Evolutionary conservation across 2,888 invertebrate genomes (phyloP).

Genomic region (Tenthredo distinguenda): DNA sequence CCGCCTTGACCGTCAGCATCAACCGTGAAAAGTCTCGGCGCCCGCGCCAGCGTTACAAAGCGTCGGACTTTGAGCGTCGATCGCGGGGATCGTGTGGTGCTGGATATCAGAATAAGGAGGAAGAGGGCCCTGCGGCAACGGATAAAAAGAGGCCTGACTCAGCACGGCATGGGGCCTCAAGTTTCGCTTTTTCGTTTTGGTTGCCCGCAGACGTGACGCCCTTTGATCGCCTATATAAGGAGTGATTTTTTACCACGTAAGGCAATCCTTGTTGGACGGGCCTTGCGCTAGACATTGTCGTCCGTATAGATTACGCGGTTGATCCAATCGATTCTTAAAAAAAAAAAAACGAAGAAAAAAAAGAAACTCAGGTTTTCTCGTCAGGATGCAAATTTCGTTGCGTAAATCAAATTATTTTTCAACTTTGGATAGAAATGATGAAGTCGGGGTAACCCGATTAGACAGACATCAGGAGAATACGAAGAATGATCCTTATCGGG

Average conservation of each 20-base stretch:
- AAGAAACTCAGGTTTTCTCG: neutral
- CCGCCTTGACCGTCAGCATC: slow-evolving; percentile 55
- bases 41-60: slow-evolving; percentile 65
- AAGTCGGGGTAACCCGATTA: neutral
- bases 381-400: neutral
- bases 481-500: neutral
- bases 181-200: slow-evolving; percentile 54
- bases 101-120: slow-evolving; percentile 43
- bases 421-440: neutral
- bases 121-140: slow-evolving; percentile 33
- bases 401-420: neutral
- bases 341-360: neutral
- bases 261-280: slow-evolving; percentile 11
- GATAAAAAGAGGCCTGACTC: slow-evolving; percentile 63
- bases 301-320: slow-evolving; percentile 26
- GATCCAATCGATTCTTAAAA: neutral
- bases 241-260: slow-evolving; percentile 61
- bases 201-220: slow-evolving; percentile 57
- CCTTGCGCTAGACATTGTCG: slow-evolving; percentile 18
- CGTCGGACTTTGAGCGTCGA: slow-evolving; percentile 40
- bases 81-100: slow-evolving; percentile 19
- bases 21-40: slow-evolving; percentile 71
- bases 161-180: slow-evolving; percentile 62
- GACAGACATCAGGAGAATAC: neutral
- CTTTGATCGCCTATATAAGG: slow-evolving; percentile 63